Evolutionary conservation across 2,888 invertebrate species (phyloP), one percentile per base, ranked within the genome.

Genomic region (Prosopocoilus inquinatus): DNA sequence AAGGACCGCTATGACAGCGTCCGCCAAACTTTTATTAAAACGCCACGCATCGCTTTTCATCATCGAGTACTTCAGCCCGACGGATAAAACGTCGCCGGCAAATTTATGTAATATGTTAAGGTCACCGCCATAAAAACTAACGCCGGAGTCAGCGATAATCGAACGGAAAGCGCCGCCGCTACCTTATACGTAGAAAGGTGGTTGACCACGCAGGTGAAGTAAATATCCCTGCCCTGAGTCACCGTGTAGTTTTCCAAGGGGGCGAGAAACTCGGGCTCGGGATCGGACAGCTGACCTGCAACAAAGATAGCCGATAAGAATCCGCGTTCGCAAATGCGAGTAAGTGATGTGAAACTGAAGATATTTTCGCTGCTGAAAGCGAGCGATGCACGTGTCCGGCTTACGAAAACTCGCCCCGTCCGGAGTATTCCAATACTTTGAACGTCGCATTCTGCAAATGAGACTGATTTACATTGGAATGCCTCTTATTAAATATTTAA

Each of bases 171-270:
- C 46, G 82, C 4, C 20, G 20, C 5, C 20, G 3, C 20, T 82
- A 94, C 94, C 86, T 91, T 89, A 78, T 91, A 93, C 71, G 86
- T 82, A 64, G 90, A 91, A 66, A 94, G 85, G 78, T 94, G 90
- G 79, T 93, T 92, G 72, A 94, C 94, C 67, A 92, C 89, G 75
- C 94, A 94, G 48, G 93, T 93, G 78, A 94, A 93, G 73, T 86
- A 88, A 55, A 93, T 88, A 75, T 94, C 93, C 50, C 94, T 82
- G 53, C 94, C 94, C 77, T 91, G 91, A 51, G 90, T 87, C 57
- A 92, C 90, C 39, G 93, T 94, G 73, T 90, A 86, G 77, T 94
- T 94, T 73, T 91, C 89, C 72, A 94, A 78, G 53, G 89, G 88
- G 65, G 89, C 89, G 68, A 93, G 82, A 78, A 94, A 94, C 75